These are phyloP conservation scores for Podiceps cristatus DNA, from an alignment of 2,113 vertebrate genomes.

Conservation along the genomic window DNA sequence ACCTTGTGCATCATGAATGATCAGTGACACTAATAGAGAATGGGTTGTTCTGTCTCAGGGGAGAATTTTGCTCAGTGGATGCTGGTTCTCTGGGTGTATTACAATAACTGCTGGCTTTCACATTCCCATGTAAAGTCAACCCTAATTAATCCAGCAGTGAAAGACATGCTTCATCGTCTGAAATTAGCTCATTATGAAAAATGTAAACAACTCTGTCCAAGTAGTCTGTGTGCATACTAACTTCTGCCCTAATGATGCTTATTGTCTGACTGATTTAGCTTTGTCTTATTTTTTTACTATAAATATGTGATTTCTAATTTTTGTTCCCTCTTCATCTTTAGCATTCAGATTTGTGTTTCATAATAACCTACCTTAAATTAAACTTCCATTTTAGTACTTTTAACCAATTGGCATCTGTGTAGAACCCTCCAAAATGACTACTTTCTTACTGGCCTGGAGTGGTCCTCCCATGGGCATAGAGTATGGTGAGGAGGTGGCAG, in stretches of 20 bases:
- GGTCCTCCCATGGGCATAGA: neutral
- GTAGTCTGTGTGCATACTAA: neutral
- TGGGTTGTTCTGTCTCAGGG: neutral
- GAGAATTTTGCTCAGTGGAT: neutral
- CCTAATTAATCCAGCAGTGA: conserved; percentile 9
- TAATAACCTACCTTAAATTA: neutral
- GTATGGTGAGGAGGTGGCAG: neutral
- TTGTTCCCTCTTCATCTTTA: neutral
- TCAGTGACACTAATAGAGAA: fast-evolving
- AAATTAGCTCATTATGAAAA: conserved; percentile 26
- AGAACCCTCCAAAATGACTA: neutral
- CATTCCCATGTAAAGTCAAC: neutral
- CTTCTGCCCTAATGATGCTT: neutral
- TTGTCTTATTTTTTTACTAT: neutral
- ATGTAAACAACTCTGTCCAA: conserved; percentile 24
- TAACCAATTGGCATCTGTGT: neutral
- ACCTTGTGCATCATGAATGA: neutral
- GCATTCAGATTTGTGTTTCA: neutral
- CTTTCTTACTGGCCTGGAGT: neutral
- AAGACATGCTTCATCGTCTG: neutral
- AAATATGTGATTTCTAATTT: neutral
- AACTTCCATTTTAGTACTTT: neutral
- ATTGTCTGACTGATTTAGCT: neutral
- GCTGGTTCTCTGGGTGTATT: neutral
- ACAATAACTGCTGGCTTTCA: neutral